Conservation (phyloP, 2,888 invertebrate species). For the Lucinisca nassula region DNA sequence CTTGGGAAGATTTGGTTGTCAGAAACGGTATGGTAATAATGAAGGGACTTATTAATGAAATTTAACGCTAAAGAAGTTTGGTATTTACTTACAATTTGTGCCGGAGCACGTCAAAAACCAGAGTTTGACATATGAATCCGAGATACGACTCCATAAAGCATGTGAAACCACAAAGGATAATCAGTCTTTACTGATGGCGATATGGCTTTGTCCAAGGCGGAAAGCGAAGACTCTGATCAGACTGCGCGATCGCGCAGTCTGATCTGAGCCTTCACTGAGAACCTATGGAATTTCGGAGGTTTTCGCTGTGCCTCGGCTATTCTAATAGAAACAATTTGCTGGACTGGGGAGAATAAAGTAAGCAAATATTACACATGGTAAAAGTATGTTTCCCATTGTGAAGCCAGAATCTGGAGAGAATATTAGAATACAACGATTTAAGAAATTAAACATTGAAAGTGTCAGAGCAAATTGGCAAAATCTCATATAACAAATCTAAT, state of each 20-base stretch:
- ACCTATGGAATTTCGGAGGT: too few species aligned
- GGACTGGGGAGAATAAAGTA: background rate
- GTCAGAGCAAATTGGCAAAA: conserved; percentile 33
- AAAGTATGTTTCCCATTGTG: background rate
- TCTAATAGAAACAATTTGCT: conserved; percentile 14
- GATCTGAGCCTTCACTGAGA: too few species aligned
- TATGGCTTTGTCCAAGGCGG: too few species aligned
- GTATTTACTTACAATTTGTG: background rate
- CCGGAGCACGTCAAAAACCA: too few species aligned
- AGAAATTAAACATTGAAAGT: conserved; percentile 21
- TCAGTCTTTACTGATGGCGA: too few species aligned
- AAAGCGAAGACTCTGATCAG: too few species aligned
- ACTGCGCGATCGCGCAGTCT: too few species aligned
- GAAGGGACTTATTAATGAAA: conserved; percentile 12
- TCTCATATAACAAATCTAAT: background rate
- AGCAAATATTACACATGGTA: conserved; percentile 5
- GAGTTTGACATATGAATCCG: too few species aligned
- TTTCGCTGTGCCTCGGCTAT: too few species aligned
- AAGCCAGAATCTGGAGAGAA: background rate
- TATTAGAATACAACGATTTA: conserved; percentile 28
- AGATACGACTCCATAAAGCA: too few species aligned
- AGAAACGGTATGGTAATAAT: background rate
- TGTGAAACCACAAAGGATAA: too few species aligned
- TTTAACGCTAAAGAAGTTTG: background rate
- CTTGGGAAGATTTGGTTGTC: background rate